A percentile compares a stretch with the other conserved stretches of the same genome.
Evolutionary conservation across 2,888 invertebrate species (phyloP).

Genomic region (Calameuta pallipes): DNA sequence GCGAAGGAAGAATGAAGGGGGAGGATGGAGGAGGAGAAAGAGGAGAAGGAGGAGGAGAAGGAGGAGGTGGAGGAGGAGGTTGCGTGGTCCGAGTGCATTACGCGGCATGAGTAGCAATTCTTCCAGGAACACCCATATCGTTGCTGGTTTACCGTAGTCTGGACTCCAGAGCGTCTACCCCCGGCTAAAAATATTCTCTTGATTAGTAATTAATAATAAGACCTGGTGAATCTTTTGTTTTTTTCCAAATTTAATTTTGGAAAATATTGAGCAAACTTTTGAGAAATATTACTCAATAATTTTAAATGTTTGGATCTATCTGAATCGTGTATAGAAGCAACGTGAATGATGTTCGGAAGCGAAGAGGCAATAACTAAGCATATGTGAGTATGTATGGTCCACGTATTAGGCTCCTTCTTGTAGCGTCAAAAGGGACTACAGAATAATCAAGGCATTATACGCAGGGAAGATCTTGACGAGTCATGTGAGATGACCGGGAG

Average conservation of each 20-base stretch:
- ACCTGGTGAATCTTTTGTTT: too few relatives aligned
- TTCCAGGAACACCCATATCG: conserved; percentile 54
- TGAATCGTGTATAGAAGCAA: too few relatives aligned
- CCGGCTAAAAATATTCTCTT: too few relatives aligned
- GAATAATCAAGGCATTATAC: conserved; percentile 23
- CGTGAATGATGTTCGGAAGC: conserved; percentile 11
- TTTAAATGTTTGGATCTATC: too few relatives aligned
- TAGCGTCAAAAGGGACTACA: conserved; percentile 9
- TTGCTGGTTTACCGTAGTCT: neutral
- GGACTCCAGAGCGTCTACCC: too few relatives aligned
- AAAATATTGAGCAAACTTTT: too few relatives aligned
- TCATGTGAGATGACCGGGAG: conserved; percentile 12
- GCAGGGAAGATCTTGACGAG: conserved; percentile 16
- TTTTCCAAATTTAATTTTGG: too few relatives aligned
- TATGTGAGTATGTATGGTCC: too few relatives aligned
- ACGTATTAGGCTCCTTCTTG: neutral
- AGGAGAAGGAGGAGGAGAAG: conserved; percentile 18
- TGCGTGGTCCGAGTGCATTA: conserved; percentile 36
- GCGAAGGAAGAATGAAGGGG: conserved; percentile 4
- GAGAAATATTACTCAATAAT: too few relatives aligned
- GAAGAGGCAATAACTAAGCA: neutral
- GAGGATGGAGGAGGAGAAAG: conserved; percentile 27
- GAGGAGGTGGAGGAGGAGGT: conserved; percentile 35
- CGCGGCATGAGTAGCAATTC: conserved; percentile 53
- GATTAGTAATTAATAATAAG: too few relatives aligned